A percentile compares a stretch with the other conserved stretches of the same genome.
Conservation (phyloP, 2,888 invertebrate genomes). For the Chaitophorus viminalis region DNA sequence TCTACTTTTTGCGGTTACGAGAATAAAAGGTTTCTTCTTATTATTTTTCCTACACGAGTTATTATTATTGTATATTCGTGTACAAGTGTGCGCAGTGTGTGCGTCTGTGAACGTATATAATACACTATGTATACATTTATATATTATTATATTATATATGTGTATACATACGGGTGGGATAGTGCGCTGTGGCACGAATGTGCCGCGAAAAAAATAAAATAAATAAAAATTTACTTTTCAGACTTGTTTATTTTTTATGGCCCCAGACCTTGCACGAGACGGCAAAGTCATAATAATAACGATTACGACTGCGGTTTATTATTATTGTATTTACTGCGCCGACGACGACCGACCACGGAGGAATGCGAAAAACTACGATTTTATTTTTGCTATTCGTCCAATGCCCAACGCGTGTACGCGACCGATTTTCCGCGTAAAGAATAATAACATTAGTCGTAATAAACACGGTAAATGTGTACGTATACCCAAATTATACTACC, state of each 20-base stretch:
- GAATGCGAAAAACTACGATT: constrained; percentile 28
- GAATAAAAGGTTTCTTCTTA: constrained; percentile 48
- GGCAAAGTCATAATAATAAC: constrained; percentile 28
- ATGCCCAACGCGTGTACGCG: too few relatives aligned
- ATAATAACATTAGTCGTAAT: too few relatives aligned
- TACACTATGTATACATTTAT: too few relatives aligned
- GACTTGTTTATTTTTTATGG: constrained; percentile 52
- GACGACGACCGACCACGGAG: too few relatives aligned
- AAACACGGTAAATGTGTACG: too few relatives aligned
- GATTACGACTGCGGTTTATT: constrained; percentile 40
- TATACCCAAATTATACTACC: too few relatives aligned
- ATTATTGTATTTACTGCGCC: constrained; percentile 35
- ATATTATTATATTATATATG: neutral
- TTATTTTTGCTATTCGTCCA: too few relatives aligned
- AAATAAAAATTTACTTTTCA: constrained; percentile 32
- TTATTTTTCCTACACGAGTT: constrained; percentile 3
- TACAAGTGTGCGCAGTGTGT: neutral
- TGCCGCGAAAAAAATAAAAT: constrained; percentile 25
- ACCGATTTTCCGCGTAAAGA: too few relatives aligned
- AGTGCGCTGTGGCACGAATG: constrained; percentile 34
- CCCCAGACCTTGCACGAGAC: constrained; percentile 2
- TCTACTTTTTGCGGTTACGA: constrained; percentile 51
- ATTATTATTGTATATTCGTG: constrained; percentile 22
- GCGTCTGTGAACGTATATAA: too few relatives aligned
- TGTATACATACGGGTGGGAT: too few relatives aligned